Conservation (phyloP, 2,113 vertebrate species). For the Trochalopteron elliotii region DNA sequence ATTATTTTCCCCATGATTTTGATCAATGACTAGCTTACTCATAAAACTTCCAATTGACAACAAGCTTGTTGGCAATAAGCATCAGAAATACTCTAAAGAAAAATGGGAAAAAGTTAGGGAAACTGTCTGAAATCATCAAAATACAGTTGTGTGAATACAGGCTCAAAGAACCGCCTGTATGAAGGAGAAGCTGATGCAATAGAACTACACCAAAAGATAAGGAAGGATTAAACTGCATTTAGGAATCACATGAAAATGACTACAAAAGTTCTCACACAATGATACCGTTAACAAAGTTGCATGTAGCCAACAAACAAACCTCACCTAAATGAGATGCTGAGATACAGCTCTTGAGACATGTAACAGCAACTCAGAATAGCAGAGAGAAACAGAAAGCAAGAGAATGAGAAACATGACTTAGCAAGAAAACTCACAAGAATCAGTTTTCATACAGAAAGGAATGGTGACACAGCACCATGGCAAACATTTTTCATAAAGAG, state of each 20-base stretch:
- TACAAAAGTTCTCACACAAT: neutral
- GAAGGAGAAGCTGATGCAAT: neutral
- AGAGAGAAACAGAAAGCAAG: neutral
- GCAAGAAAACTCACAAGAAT: neutral
- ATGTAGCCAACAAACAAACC: neutral
- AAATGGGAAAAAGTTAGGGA: neutral
- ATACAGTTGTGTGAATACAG: neutral
- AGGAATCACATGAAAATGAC: neutral
- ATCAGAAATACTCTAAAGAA: neutral
- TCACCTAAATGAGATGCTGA: neutral
- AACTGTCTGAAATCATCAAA: neutral
- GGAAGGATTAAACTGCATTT: neutral
- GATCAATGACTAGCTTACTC: neutral
- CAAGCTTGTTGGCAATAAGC: neutral
- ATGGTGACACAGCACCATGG: neutral
- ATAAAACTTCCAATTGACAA: neutral
- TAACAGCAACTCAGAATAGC: neutral
- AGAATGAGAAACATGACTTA: neutral
- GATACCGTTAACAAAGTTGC: neutral
- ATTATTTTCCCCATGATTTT: neutral
- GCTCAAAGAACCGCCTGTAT: neutral
- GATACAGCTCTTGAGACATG: neutral
- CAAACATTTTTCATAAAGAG: neutral
- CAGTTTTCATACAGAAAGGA: neutral
- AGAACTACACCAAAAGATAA: neutral